phyloP scores from a whole-genome alignment of 1,140 invertebrate genomes.

The Trialeurodes vaporariorum region DNA sequence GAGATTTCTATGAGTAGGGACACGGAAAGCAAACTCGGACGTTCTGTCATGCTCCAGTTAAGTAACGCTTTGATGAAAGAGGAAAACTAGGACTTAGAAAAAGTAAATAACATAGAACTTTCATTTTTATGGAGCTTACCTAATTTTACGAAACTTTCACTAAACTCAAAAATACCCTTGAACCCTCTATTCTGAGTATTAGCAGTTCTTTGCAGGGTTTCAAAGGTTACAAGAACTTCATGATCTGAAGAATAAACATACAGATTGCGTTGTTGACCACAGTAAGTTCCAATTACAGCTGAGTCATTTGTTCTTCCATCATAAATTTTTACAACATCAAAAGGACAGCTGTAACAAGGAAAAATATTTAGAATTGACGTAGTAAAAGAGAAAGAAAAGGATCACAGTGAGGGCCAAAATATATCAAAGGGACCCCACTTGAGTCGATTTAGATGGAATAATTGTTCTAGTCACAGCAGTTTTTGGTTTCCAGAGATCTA shows the following conservation, averaged over 20 bases:
- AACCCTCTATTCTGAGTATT: conserved; percentile 90
- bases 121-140: too few species aligned
- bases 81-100: too few species aligned
- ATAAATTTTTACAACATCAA: conserved; percentile 93
- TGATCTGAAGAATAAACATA: conserved; percentile 88
- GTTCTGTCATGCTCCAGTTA: too few species aligned
- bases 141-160: conserved; percentile 91
- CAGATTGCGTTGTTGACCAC: conserved; percentile 91
- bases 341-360: conserved; percentile 73
- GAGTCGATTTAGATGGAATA: not conserved
- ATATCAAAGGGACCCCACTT: not conserved
- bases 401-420: not conserved
- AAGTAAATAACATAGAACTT: too few species aligned
- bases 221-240: conserved; percentile 78
- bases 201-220: conserved; percentile 73
- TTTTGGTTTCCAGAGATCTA: too few species aligned
- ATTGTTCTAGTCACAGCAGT: too few species aligned
- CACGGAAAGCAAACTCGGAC: too few species aligned
- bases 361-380: conserved; percentile 4
- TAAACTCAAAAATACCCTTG: conserved; percentile 92
- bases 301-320: conserved; percentile 78
- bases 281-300: conserved; percentile 91
- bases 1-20: too few species aligned
- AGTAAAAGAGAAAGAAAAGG: not conserved
- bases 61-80: too few species aligned